Base-by-base conservation (phyloP, 2,888 invertebrate genomes). In the Melolontha melolontha region DNA sequence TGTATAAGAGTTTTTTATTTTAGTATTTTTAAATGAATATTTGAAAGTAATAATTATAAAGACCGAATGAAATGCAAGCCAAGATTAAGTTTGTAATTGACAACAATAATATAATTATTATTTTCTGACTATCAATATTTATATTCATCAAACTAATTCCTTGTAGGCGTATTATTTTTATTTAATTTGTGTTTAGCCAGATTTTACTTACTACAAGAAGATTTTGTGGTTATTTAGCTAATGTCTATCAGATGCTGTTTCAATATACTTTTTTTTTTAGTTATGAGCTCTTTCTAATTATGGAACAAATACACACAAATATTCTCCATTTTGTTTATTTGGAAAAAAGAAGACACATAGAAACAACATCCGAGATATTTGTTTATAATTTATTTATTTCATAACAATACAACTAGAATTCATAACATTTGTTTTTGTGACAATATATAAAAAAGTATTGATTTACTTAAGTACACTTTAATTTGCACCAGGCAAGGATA, bases 311-410 rank as follows among this genome's bases (percentile, higher is more conserved):
- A 10, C 34, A 34, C 34, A 34, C 34, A 34, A 6, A 47, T 5
- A 47, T 47, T 14, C 12, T 14, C 4, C 14, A 16, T 44, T 14
- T 44, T 2, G 44, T 44, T n/a, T 44, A n/a, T 14, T n/a, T 44
- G 5, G 14, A 44, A 44, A 5, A 44, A 6, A 44, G 44, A 47
- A 47, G n/a, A 57, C 44, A 14, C 22, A 57, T 57, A 62, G 59
- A 62, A 47, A 62, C 59, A 62, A 62, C 59, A 62, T 62, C 59
- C 16, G 59, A 62, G 42, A 39, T 34, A 29, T 62, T 29, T 62
- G 47, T 40, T 29, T 62, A 62, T 62, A 62, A 62, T 62, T 62
- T 62, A 62, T 62, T 62, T 62, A 62, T 47, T 57, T 62, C 47
- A 39, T 62, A 62, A 62, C 59, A 62, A 57, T 62, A 62, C 59